phyloP scores from a whole-genome alignment of 2,113 vertebrate genomes.

The Sceloporus undulatus region DNA sequence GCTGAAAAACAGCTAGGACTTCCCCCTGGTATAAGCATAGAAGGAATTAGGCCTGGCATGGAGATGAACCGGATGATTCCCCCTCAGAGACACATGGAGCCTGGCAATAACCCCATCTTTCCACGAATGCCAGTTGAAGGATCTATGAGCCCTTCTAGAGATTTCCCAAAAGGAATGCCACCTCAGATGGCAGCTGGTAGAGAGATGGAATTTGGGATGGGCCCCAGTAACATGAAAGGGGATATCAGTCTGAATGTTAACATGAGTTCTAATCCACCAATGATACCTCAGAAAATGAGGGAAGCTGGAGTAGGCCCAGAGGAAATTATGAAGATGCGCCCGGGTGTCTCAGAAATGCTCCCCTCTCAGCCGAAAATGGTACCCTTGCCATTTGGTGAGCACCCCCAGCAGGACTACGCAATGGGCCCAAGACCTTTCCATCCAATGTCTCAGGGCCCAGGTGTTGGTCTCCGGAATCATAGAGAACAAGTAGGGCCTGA shows the following conservation, averaged over 20 bases:
- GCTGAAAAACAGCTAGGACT: conserved; percentile 92
- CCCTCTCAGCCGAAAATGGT: conserved; percentile 92
- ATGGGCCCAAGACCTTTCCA: conserved; percentile 93
- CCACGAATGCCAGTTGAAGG: conserved; percentile 94
- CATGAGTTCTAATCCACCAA: conserved; percentile 89
- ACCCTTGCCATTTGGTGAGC: conserved; percentile 90
- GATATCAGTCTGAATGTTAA: conserved; percentile 83
- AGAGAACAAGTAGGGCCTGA: conserved; percentile 92
- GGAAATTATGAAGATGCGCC: conserved; percentile 93
- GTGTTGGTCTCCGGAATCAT: conserved; percentile 88
- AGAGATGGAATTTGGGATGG: conserved; percentile 93
- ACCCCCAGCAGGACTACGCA: conserved; percentile 92
- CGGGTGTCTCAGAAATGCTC: conserved; percentile 86
- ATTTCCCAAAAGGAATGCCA: conserved; percentile 86
- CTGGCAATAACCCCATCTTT: conserved; percentile 89
- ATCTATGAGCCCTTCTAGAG: conserved; percentile 94
- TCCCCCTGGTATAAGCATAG: conserved; percentile 91
- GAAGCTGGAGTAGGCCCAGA: conserved; percentile 86
- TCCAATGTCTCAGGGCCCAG: conserved; percentile 87
- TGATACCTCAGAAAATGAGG: conserved; percentile 93
- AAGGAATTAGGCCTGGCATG: conserved; percentile 80
- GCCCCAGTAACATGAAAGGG: conserved; percentile 86
- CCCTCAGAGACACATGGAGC: conserved; percentile 92
- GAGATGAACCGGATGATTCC: conserved; percentile 95
- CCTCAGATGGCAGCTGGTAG: conserved; percentile 82